Evolutionary conservation across 2,797 vertebrate genomes (phyloP).

Genomic region (Tarsius wallacei): DNA sequence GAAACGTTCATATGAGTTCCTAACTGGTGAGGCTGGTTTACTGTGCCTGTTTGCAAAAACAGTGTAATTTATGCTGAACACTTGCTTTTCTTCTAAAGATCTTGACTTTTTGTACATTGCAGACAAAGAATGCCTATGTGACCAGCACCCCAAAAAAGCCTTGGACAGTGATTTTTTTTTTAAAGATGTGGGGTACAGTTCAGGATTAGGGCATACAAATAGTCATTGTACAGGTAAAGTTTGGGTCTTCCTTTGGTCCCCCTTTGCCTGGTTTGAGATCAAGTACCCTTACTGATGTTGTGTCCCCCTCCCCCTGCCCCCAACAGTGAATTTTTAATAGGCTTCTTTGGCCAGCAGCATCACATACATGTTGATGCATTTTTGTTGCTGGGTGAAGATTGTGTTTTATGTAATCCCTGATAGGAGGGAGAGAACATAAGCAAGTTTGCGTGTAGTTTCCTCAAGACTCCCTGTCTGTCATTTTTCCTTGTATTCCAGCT

Average conservation of each 20-base stretch:
- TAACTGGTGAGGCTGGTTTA: not conserved
- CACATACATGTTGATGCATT: not conserved
- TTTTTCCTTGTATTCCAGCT: not conserved
- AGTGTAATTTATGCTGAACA: not conserved
- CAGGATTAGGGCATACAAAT: no score
- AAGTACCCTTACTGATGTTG: no score
- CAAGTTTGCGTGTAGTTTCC: not conserved
- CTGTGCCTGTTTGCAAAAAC: not conserved
- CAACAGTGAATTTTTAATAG: not conserved
- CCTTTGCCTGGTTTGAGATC: no score
- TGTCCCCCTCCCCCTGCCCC: no score
- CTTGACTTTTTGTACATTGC: not conserved
- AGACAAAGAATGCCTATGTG: not conserved
- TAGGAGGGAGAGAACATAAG: not conserved
- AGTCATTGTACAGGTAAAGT: no score
- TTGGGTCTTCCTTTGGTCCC: no score
- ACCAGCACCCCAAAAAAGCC: not conserved
- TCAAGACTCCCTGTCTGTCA: not conserved
- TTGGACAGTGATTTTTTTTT: not conserved
- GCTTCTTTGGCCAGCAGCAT: not conserved
- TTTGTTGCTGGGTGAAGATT: not conserved
- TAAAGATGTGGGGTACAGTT: no score
- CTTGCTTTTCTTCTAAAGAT: not conserved
- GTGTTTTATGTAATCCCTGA: not conserved
- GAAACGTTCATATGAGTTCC: not conserved